A percentile compares a stretch with the other conserved stretches of the same genome.
Evolutionary conservation across 2,113 vertebrate species (phyloP).

Genomic region (Ploceus nigricollis): DNA sequence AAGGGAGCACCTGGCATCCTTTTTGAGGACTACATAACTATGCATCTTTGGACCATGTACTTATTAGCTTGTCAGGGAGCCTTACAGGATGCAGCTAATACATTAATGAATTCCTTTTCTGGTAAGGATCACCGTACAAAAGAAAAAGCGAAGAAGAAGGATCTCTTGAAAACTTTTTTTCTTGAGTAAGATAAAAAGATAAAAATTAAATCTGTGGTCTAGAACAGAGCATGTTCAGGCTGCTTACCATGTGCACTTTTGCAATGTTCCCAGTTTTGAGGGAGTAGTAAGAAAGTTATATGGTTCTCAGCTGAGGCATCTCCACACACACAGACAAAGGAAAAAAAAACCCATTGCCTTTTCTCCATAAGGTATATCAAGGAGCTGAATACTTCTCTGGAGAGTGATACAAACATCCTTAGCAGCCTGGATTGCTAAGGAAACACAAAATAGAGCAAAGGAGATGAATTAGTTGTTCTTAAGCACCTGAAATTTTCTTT

Average conservation of each 20-base stretch:
- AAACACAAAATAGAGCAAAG: background rate
- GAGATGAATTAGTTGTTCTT: background rate
- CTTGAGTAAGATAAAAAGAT: background rate
- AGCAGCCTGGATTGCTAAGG: background rate
- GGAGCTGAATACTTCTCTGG: background rate
- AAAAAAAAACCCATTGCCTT: fast-evolving
- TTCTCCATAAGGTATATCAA: background rate
- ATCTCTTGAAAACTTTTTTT: background rate
- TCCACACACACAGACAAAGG: background rate
- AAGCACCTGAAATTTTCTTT: background rate
- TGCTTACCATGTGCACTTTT: background rate
- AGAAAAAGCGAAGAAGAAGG: background rate
- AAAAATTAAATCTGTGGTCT: background rate
- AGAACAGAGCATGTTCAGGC: background rate
- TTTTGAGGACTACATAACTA: background rate
- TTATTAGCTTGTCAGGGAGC: background rate
- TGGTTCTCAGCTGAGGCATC: background rate
- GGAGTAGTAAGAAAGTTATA: background rate
- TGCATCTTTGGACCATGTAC: background rate
- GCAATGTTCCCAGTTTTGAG: background rate
- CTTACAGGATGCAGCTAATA: background rate
- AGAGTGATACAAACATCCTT: background rate
- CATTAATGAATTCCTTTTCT: background rate
- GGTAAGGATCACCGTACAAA: background rate
- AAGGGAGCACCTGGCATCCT: background rate